phyloP scores from a whole-genome alignment of 1,140 invertebrate species.

The Polyergus mexicanus region DNA sequence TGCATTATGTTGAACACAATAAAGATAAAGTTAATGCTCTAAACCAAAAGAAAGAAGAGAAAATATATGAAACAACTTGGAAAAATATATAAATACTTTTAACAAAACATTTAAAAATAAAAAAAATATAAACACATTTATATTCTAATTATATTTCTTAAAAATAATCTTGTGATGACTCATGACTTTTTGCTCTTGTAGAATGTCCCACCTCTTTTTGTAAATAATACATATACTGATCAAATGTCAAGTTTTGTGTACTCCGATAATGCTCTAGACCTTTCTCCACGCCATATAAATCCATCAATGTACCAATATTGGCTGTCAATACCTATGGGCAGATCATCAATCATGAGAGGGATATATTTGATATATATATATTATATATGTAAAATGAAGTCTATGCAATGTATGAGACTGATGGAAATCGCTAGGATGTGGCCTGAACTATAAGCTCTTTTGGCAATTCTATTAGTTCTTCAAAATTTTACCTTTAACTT shows the following conservation, averaged over 20 bases:
- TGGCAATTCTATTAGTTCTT: not conserved
- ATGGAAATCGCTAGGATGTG: not conserved
- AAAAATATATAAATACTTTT: not conserved
- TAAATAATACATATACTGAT: conserved; percentile 91
- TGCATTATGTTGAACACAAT: not conserved
- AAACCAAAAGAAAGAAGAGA: not conserved
- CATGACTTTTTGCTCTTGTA: not conserved
- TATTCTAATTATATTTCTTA: not conserved
- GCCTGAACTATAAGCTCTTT: not conserved
- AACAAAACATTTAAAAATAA: not conserved
- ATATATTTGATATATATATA: not conserved
- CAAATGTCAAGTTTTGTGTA: conserved; percentile 90
- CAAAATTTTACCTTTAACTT: conserved; percentile 90
- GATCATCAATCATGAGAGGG: conserved; percentile 44
- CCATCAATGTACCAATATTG: conserved; percentile 90
- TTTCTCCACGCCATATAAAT: conserved; percentile 92
- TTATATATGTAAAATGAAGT: too few relatives aligned
- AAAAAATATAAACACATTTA: not conserved
- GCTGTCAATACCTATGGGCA: conserved; percentile 90
- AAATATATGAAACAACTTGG: not conserved
- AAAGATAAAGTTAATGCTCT: not conserved
- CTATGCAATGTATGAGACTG: not conserved
- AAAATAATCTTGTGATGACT: not conserved
- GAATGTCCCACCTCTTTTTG: conserved; percentile 88
- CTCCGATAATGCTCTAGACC: conserved; percentile 92